Evolutionary conservation across 1,140 invertebrate species (phyloP), one percentile per base, ranked within the genome.

Genomic region (Teleopsis dalmanni): DNA sequence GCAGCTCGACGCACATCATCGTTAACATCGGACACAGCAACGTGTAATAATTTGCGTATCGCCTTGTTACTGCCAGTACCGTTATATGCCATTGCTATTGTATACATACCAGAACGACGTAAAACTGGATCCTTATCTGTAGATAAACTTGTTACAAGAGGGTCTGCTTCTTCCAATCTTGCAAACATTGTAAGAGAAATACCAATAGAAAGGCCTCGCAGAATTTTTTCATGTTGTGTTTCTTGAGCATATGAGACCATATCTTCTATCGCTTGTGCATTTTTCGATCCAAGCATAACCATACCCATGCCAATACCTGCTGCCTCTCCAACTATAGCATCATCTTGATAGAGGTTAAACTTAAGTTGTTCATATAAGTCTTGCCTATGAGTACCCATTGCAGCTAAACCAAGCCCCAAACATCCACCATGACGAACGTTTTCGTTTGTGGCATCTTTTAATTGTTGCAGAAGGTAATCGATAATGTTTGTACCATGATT

Each of bases 401-500:
- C 95, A 29, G 96, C 94, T 29, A 99, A 74, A 45, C 97, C 97
- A 9, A 99, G 74, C 16, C 96, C 97, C 7, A 99, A 76, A 65
- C 94, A 98, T 9, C 93, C 95, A 25, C 97, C 97, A 75, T 99
- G 97, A 40, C 91, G 81, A 1, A 99, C 91, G 73, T 78, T 78
- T 56, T 94, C 90, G 76, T 91, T 93, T 55, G 89, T 85, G 18
- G 93, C 90, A 73, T 96, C 94, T 75, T 94, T 96, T 35, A 97
- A 72, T 74, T 98, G 93, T 35, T 87, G 84, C 52, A 97, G 75
- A 38, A 99, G 78, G 75, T 98, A 99, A 65, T 98, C 93, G 55
- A 90, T 95, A 50, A 99, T 98, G 49, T 86, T 87, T 19, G 86
- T 86, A n/a, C 96, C 96, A 73, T 99, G 97, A 74, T 99, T 99